A percentile compares a stretch with the other conserved stretches of the same genome.
These are phyloP conservation scores for Ostrea edulis DNA, from an alignment of 1,140 invertebrate species.

Conservation along the genomic window DNA sequence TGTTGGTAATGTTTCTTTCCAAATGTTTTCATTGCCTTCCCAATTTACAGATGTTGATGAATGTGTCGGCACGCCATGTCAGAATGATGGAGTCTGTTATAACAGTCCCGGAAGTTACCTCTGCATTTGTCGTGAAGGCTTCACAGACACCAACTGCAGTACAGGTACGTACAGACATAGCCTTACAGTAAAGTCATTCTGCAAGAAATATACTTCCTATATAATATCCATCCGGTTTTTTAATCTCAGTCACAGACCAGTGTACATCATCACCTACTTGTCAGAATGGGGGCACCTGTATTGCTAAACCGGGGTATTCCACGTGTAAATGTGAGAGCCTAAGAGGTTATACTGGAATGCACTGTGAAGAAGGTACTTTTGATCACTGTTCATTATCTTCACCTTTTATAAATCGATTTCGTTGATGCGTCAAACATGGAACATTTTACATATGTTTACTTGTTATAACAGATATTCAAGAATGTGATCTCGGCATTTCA, in stretches of 20 bases:
- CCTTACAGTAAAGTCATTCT: background rate
- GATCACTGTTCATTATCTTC: background rate
- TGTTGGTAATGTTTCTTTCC: background rate
- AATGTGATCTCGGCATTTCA: background rate
- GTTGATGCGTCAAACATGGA: no score
- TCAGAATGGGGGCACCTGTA: background rate
- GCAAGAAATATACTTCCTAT: background rate
- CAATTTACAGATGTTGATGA: constrained; percentile 40
- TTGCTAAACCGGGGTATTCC: background rate
- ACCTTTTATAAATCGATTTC: no score
- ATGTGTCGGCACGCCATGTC: constrained; percentile 1
- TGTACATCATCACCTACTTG: background rate
- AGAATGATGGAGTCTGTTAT: constrained; percentile 4
- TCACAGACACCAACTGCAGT: background rate
- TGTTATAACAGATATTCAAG: background rate
- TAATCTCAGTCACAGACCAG: background rate
- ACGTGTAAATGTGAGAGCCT: background rate
- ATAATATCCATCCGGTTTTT: background rate
- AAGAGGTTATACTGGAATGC: background rate
- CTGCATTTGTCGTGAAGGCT: constrained; percentile 13
- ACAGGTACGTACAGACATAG: background rate
- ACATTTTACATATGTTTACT: no score
- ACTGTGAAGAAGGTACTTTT: background rate
- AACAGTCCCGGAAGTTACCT: constrained; percentile 28
- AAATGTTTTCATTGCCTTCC: background rate